Conservation (phyloP, 2,888 invertebrate species). For the Autographa pulchrina region DNA sequence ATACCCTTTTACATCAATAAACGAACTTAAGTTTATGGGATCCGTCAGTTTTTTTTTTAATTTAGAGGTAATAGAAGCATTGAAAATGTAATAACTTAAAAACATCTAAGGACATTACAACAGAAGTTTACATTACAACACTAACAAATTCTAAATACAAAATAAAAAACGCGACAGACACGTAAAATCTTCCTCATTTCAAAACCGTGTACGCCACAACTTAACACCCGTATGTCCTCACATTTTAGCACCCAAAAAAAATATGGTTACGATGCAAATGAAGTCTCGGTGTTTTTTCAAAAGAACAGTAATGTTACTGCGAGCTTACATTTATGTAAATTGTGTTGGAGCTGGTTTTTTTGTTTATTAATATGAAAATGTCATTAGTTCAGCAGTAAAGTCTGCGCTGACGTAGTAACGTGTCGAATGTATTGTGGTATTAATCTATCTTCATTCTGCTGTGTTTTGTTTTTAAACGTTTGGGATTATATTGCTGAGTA, state of each 20-base stretch:
- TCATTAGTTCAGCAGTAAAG: conserved; percentile 48
- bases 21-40: too few relatives aligned
- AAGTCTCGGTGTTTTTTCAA: conserved; percentile 55
- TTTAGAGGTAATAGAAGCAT: too few relatives aligned
- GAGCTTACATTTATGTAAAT: conserved; percentile 62
- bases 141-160: too few relatives aligned
- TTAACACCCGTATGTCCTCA: conserved; percentile 20
- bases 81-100: too few relatives aligned
- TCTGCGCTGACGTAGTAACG: conserved; percentile 10
- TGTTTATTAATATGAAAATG: conserved; percentile 60
- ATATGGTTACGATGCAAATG: conserved; percentile 60
- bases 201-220: not conserved
- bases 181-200: not conserved
- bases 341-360: conserved; percentile 27
- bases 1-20: too few relatives aligned
- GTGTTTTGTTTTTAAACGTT: not conserved
- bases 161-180: not conserved
- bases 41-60: too few relatives aligned
- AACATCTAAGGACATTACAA: too few relatives aligned
- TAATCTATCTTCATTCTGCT: conserved; percentile 12
- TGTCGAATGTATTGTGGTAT: conserved; percentile 22
- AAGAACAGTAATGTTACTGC: conserved; percentile 52
- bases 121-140: too few relatives aligned
- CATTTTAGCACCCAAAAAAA: conserved; percentile 47
- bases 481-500: too few relatives aligned